A percentile compares a stretch with the other conserved stretches of the same genome.
These are phyloP conservation scores for Meteorus sp. DNA, from an alignment of 1,140 invertebrate genomes.

Conservation along the genomic window DNA sequence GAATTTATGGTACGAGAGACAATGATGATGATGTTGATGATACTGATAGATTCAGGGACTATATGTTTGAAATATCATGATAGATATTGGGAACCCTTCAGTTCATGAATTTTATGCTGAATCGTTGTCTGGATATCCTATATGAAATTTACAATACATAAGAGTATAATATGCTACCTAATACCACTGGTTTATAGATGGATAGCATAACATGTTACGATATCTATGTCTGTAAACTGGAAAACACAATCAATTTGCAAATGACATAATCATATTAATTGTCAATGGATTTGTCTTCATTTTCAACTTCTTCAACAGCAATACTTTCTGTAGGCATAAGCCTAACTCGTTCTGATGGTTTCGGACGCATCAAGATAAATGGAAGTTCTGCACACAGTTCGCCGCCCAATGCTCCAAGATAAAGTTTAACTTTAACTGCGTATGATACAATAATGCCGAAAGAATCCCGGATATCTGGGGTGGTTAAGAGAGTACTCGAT, in stretches of 20 bases:
- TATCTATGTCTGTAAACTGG: too few species aligned
- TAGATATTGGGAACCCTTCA: too few species aligned
- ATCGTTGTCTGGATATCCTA: too few species aligned
- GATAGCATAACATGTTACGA: too few species aligned
- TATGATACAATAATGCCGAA: slow-evolving; percentile 91
- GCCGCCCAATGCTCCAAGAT: slow-evolving; percentile 89
- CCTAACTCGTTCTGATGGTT: slow-evolving; percentile 58
- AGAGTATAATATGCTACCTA: too few species aligned
- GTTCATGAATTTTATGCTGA: too few species aligned
- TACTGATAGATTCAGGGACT: too few species aligned
- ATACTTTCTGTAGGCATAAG: slow-evolving; percentile 35
- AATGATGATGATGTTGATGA: too few species aligned
- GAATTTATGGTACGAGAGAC: too few species aligned
- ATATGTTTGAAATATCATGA: too few species aligned
- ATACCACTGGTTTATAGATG: too few species aligned
- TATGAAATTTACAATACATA: too few species aligned
- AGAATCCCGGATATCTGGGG: slow-evolving; percentile 79
- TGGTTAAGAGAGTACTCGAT: slow-evolving; percentile 88
- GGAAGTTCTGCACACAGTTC: slow-evolving; percentile 94
- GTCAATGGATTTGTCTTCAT: slow-evolving; percentile 16
- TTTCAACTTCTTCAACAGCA: slow-evolving; percentile 24
- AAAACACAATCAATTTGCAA: neutral
- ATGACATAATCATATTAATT: neutral
- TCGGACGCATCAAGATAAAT: slow-evolving; percentile 96
- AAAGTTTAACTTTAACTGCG: slow-evolving; percentile 92